phyloP scores from a whole-genome alignment of 2,888 invertebrate species.

The Neoaliturus tenellus region DNA sequence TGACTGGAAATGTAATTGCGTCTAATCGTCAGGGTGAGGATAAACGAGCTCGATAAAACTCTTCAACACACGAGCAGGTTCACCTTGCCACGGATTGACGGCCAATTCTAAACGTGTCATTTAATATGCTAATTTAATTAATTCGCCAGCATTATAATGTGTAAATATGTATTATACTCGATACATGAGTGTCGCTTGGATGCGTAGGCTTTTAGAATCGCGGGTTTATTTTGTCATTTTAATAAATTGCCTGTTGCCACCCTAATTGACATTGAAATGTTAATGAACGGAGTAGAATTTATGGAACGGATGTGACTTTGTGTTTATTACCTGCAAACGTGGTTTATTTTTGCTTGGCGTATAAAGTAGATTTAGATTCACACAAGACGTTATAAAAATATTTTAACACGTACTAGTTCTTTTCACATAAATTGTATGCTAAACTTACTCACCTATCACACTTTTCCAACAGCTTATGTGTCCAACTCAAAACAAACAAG shows the following conservation, averaged over 20 bases:
- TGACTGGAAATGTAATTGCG: not conserved
- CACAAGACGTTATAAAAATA: too few relatives aligned
- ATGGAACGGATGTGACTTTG: not conserved
- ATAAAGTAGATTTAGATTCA: too few relatives aligned
- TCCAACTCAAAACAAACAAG: too few relatives aligned
- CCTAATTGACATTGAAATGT: not conserved
- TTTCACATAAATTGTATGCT: too few relatives aligned
- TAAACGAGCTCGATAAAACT: not conserved
- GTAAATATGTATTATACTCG: not conserved
- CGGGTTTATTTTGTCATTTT: not conserved
- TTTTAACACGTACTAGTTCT: too few relatives aligned
- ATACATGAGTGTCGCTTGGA: not conserved
- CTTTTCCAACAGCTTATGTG: too few relatives aligned
- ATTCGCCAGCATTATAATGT: conserved; percentile 14
- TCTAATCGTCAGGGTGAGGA: not conserved
- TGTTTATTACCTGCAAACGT: too few relatives aligned
- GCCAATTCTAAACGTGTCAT: conserved; percentile 15
- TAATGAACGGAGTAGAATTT: not conserved
- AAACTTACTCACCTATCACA: too few relatives aligned
- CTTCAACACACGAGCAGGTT: not conserved
- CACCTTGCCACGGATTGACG: conserved; percentile 6
- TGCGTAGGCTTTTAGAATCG: not conserved
- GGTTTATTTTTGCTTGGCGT: too few relatives aligned
- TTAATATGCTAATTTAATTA: conserved; percentile 36
- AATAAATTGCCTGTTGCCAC: not conserved